Base-by-base conservation (phyloP, 2,113 vertebrate species). In the Erinaceus europaeus region DNA sequence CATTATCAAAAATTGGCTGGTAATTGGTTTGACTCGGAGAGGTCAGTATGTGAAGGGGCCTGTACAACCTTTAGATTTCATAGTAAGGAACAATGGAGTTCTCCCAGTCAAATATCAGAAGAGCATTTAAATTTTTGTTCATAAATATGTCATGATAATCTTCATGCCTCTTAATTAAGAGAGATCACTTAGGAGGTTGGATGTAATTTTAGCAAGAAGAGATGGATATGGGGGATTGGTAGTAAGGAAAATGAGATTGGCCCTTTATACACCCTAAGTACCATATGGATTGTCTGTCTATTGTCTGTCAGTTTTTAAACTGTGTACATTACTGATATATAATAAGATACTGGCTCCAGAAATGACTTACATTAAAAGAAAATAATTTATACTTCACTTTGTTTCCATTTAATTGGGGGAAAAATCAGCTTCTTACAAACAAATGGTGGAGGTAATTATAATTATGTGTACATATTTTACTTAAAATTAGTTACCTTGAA, bases 11-110 rank as follows among this genome's bases (percentile, higher is more conserved):
- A 92, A 94, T 88, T 94, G 94, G 61, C 75, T 90, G 34, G 71
- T 95, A 95, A 94, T 94, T 94, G 85, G 78, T 79, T 93, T 95
- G 91, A 89, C 88, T 93, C 88, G 75, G 20, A 78, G 85, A 93
- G 94, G 88, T 93, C 90, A 89, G 55, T 4, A 92, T 83, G 87
- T 90, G 65, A 89, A 93, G 88, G 69, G 34, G 72, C 89, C 38
- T 79, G 74, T 1, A 72, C 82, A 87, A 92, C 38, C 71, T 79
- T 86, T 82, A 34, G 78, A 78, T 92, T 85, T 94, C 68, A 79
- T 68, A 89, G 82, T 82, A 75, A 89, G 89, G 88, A 89, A 93
- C 21, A 75, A 79, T 85, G 61, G 29, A 40, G 42, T 71, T 87
- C 57, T 79, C 34, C 40, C 74, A 61, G 48, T 62, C 88, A 85